phyloP scores from a whole-genome alignment of 2,888 invertebrate genomes.

The Coecobrya sp. region DNA sequence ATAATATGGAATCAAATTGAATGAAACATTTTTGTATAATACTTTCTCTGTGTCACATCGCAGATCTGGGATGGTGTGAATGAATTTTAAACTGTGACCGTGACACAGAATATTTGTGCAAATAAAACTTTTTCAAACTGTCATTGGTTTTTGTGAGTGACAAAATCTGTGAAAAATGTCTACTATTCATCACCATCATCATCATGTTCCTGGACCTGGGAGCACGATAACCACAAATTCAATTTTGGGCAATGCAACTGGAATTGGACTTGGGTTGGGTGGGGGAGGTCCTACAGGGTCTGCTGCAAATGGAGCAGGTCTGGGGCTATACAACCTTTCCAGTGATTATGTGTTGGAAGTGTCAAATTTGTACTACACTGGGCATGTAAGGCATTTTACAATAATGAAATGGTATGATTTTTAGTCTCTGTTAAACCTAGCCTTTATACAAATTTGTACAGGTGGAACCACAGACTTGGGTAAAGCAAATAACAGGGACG shows the following conservation, averaged over 20 bases:
- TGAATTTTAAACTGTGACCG: constrained; percentile 16
- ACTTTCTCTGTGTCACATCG: not conserved
- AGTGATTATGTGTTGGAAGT: constrained; percentile 96
- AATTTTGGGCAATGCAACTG: constrained; percentile 63
- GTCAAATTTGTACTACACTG: constrained; percentile 95
- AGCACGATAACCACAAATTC: constrained; percentile 68
- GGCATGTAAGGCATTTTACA: constrained; percentile 87
- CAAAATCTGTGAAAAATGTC: constrained; percentile 48
- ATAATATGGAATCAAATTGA: not conserved
- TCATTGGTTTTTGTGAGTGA: not conserved
- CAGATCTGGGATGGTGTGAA: not conserved
- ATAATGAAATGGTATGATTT: not conserved
- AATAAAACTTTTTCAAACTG: not conserved
- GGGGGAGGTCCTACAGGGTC: constrained; percentile 33
- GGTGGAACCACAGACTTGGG: constrained; percentile 94
- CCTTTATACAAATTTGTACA: constrained; percentile 87
- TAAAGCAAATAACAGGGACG: constrained; percentile 92
- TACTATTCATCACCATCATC: constrained; percentile 67
- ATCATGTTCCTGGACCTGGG: constrained; percentile 73
- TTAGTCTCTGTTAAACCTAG: not conserved
- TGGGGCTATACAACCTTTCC: constrained; percentile 87
- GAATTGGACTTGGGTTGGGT: constrained; percentile 47
- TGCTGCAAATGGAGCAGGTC: constrained; percentile 65
- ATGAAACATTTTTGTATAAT: not conserved
- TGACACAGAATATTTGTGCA: not conserved